Conservation (phyloP, 1,140 invertebrate species). For the Carposina sasakii region DNA sequence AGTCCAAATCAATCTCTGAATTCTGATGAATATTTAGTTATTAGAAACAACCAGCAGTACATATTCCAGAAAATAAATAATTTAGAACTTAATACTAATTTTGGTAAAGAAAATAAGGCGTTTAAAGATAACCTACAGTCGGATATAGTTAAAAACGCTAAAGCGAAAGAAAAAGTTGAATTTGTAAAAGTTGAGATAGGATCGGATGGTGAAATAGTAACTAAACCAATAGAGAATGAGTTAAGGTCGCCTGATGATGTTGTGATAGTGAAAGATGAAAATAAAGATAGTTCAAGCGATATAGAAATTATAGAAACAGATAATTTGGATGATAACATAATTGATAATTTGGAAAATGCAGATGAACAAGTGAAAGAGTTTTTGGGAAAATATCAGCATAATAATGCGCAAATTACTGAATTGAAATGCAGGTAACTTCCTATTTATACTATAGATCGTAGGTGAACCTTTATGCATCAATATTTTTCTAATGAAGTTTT, state of each 20-base stretch:
- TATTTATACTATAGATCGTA: not conserved
- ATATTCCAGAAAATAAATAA: constrained; percentile 52
- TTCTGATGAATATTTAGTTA: constrained; percentile 57
- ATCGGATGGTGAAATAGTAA: constrained; percentile 48
- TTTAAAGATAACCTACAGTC: too few species aligned
- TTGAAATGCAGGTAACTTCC: constrained; percentile 62
- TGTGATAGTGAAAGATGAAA: constrained; percentile 41
- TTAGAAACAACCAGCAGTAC: constrained; percentile 61
- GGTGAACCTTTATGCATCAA: too few species aligned
- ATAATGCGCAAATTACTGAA: constrained; percentile 29
- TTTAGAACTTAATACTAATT: constrained; percentile 17
- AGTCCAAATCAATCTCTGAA: constrained; percentile 46
- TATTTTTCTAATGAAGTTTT: too few species aligned
- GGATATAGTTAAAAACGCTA: constrained; percentile 12
- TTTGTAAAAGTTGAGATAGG: constrained; percentile 55
- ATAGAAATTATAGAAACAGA: constrained; percentile 49
- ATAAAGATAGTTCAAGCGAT: constrained; percentile 48
- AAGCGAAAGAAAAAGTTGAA: constrained; percentile 24
- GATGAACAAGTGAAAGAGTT: constrained; percentile 60
- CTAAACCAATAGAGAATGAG: constrained; percentile 42
- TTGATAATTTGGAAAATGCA: constrained; percentile 57
- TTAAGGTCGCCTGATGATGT: constrained; percentile 38
- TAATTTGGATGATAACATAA: constrained; percentile 42
- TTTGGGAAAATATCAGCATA: constrained; percentile 50
- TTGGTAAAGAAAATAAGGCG: constrained; percentile 18